phyloP scores from a whole-genome alignment of 2,888 invertebrate species.

The Xiphydria camelus region DNA sequence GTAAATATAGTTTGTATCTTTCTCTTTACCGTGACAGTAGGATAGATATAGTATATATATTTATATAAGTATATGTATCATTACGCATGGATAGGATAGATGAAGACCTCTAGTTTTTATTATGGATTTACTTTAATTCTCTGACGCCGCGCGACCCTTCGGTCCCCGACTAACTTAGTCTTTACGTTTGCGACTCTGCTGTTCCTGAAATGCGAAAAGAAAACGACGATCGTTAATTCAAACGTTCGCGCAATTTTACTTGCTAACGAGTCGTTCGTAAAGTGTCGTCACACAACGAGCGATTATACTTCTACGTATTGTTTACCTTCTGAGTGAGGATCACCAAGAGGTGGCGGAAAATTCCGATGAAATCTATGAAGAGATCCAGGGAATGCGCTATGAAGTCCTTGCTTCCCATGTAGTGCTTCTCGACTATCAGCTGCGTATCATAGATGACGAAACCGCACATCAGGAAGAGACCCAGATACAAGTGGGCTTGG shows the following conservation, averaged over 20 bases:
- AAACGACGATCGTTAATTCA: neutral
- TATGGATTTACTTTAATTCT: slow-evolving; percentile 53
- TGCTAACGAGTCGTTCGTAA: no score
- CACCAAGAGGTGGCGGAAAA: slow-evolving; percentile 90
- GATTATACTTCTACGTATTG: no score
- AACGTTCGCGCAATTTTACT: no score
- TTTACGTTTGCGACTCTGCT: slow-evolving; percentile 47
- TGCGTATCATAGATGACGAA: slow-evolving; percentile 98
- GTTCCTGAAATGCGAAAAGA: slow-evolving; percentile 35
- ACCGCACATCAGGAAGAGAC: slow-evolving; percentile 88
- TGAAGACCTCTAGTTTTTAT: slow-evolving; percentile 57
- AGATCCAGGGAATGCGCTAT: slow-evolving; percentile 90
- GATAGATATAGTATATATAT: slow-evolving; percentile 36
- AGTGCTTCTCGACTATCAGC: slow-evolving; percentile 89
- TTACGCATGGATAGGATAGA: slow-evolving; percentile 51
- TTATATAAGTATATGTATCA: slow-evolving; percentile 33
- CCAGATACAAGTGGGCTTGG: slow-evolving; percentile 85
- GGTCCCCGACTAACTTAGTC: slow-evolving; percentile 36
- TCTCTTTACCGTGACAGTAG: slow-evolving; percentile 30
- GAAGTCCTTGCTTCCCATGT: slow-evolving; percentile 90
- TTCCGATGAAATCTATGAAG: slow-evolving; percentile 92
- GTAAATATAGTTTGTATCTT: slow-evolving; percentile 39
- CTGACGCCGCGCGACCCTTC: slow-evolving; percentile 9
- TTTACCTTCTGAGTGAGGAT: slow-evolving; percentile 87
- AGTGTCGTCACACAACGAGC: no score